Conservation (phyloP, 1,140 invertebrate genomes). For the Parasteatoda tepidariorum region DNA sequence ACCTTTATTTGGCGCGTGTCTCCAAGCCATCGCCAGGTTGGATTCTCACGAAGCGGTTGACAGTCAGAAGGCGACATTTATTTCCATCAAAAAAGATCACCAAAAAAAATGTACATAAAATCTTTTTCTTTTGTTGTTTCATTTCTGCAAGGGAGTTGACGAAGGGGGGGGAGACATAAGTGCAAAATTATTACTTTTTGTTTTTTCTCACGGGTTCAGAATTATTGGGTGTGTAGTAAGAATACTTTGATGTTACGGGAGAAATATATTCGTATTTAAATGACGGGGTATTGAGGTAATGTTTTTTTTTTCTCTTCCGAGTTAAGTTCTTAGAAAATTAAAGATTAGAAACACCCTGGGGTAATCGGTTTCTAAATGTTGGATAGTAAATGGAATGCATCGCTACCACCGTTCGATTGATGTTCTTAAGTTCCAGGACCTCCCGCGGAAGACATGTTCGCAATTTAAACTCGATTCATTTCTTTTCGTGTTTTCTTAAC, state of each 20-base stretch:
- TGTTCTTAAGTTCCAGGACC: background rate
- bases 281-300: background rate
- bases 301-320: too few relatives aligned
- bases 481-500: too few relatives aligned
- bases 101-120: too few relatives aligned
- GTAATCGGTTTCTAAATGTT: background rate
- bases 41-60: conserved; percentile 1
- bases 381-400: background rate
- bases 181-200: conserved; percentile 47
- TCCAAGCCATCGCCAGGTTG: background rate
- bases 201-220: conserved; percentile 8
- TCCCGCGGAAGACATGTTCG: too few relatives aligned
- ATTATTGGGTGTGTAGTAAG: conserved; percentile 33
- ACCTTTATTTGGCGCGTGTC: conserved; percentile 52
- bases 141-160: background rate
- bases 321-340: background rate
- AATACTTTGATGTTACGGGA: background rate
- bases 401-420: background rate
- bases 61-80: conserved; percentile 35
- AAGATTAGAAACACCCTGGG: background rate
- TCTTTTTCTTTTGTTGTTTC: background rate
- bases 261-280: conserved; percentile 28
- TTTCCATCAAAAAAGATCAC: background rate
- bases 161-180: background rate
- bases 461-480: too few relatives aligned